Percentiles rank a stretch among this genome's conserved stretches.
Evolutionary conservation across 2,113 vertebrate species (phyloP).

Genomic region (Oplegnathus fasciatus): DNA sequence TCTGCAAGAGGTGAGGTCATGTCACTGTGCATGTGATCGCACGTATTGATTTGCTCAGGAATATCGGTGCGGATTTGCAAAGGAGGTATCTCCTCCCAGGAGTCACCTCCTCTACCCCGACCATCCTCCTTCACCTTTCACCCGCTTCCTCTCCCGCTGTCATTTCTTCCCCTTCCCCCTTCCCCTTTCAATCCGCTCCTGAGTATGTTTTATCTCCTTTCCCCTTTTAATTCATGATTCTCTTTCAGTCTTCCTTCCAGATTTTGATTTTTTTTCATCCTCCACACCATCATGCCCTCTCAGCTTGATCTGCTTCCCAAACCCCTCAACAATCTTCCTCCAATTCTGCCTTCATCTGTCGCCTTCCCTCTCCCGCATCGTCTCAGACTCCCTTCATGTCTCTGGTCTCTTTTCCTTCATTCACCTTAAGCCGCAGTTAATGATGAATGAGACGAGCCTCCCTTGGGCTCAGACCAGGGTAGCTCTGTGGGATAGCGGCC

Average conservation of each 20-base stretch:
- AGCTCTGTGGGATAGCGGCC: slow-evolving; percentile 54
- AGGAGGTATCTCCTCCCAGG: not conserved
- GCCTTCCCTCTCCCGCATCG: slow-evolving; percentile 29
- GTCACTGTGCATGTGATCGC: slow-evolving; percentile 11
- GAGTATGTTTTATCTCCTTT: slow-evolving; percentile 22
- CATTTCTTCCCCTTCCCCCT: not conserved
- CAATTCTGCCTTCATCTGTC: slow-evolving; percentile 53
- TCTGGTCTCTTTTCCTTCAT: slow-evolving; percentile 40
- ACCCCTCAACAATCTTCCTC: slow-evolving; percentile 52
- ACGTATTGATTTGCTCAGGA: not conserved
- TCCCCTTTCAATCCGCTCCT: not conserved
- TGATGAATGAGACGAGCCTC: slow-evolving; percentile 74
- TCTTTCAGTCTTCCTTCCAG: slow-evolving; percentile 18
- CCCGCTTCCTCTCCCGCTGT: not conserved
- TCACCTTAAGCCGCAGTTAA: slow-evolving; percentile 74
- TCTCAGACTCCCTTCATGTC: slow-evolving; percentile 44
- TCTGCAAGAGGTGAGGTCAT: not conserved
- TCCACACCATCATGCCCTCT: slow-evolving; percentile 17
- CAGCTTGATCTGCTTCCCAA: slow-evolving; percentile 51
- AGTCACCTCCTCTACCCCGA: not conserved
- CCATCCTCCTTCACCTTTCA: slow-evolving; percentile 18
- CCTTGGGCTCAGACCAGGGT: slow-evolving; percentile 41
- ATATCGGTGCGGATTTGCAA: not conserved
- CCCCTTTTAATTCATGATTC: slow-evolving; percentile 27
- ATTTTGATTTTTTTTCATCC: slow-evolving; percentile 15